Evolutionary conservation across 2,797 vertebrate genomes (phyloP), one percentile per base, ranked within the genome.

Genomic region (Tragelaphus eurycerus): DNA sequence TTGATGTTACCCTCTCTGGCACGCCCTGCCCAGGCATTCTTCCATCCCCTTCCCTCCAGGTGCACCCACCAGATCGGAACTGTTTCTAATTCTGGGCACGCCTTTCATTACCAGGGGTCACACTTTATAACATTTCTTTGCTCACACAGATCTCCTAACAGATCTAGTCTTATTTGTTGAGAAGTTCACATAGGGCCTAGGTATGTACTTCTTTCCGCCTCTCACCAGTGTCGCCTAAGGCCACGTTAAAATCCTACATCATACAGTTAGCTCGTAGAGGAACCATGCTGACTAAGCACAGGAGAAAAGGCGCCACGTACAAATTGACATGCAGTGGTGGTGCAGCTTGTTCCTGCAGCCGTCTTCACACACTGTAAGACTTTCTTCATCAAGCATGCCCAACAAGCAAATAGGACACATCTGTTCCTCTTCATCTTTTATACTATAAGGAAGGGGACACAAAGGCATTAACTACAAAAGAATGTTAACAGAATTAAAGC

Each of bases 271-370:
- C 15, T n/a, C 17, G 67, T 2, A 62, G 23, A 13, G 34, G 13
- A 57, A 91, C 85, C 15, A 21, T 60, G 96, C 0, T 50, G 57
- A n/a, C 50, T 1, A 19, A 79, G 60, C 62, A 19, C 0, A 43
- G 48, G 46, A 34, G 13, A 74, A 79, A 71, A 76, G 38, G 14
- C 38, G 93, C 29, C 97, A 99, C 99, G 14, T 99, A 99, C 99
- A 99, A 98, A 99, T 99, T 78, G 99, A 99, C 99, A 99, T 99
- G 99, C 99, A 99, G 98, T 99, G 99, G 97, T 99, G 99, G 98
- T 99, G 99, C 92, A 99, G 98, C 98, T 99, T 99, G 97, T 99
- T 99, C 96, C 99, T 98, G 98, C 99, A 99, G 98, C 99, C 99
- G 38, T 99, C 99, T 97, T 99, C 99, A 98, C 99, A 99, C 93